Evolutionary conservation across 2,113 vertebrate genomes (phyloP).

Genomic region (Ctenodactylus gundi): DNA sequence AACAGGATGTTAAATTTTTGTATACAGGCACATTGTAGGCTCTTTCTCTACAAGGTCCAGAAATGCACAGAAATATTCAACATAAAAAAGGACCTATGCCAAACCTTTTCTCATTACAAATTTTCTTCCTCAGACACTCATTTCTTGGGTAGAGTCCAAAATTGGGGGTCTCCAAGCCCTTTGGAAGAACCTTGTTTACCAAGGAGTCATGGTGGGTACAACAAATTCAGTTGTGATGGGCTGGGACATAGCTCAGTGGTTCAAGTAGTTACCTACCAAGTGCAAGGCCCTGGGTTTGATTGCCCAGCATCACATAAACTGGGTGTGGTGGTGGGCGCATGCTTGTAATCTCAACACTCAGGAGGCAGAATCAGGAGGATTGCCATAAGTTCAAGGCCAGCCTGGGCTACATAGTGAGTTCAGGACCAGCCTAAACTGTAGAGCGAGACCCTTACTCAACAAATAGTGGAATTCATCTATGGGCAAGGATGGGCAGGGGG

Average conservation of each 20-base stretch:
- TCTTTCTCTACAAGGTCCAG: neutral
- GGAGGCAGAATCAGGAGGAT: no score
- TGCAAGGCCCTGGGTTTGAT: no score
- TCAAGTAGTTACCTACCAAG: no score
- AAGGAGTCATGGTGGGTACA: rapidly evolving
- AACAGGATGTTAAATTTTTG: neutral
- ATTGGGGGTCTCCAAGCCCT: neutral
- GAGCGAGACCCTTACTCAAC: no score
- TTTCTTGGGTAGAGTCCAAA: neutral
- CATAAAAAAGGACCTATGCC: neutral
- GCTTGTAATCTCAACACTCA: no score
- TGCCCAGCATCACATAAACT: no score
- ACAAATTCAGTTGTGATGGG: neutral
- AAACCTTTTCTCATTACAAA: neutral
- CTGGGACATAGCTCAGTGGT: no score
- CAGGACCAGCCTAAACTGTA: no score
- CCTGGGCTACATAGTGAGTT: no score
- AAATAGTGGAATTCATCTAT: no score
- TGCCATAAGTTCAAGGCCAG: no score
- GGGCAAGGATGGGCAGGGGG: neutral
- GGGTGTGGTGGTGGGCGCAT: no score
- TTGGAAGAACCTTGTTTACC: neutral
- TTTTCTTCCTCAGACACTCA: neutral
- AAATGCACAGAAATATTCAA: neutral
- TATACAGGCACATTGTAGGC: neutral